A percentile compares a stretch with the other conserved stretches of the same genome.
phyloP scores from a whole-genome alignment of 2,888 invertebrate species.

The Philereme vetulata region DNA sequence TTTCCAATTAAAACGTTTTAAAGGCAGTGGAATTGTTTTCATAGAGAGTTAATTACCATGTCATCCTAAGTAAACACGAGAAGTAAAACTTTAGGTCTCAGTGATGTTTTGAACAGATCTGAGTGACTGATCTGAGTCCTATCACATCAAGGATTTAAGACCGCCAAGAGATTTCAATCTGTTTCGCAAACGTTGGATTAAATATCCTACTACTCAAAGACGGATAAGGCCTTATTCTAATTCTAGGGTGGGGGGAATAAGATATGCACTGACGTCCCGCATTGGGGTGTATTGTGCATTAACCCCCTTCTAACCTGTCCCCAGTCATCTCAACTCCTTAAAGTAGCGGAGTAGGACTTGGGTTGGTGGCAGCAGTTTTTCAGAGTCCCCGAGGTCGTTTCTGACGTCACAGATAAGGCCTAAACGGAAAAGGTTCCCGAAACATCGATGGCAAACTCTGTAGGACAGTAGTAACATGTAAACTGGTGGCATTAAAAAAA shows the following conservation, averaged over 20 bases:
- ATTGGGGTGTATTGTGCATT: too few species aligned
- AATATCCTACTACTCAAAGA: slow-evolving; percentile 14
- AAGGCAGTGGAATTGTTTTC: slow-evolving; percentile 3
- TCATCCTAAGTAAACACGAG: slow-evolving; percentile 4
- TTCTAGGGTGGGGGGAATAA: too few species aligned
- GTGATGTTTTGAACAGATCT: slow-evolving; percentile 11
- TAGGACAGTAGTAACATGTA: slow-evolving; percentile 13
- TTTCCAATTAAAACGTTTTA: background rate
- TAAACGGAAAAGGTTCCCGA: too few species aligned
- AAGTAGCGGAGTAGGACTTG: too few species aligned
- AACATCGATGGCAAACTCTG: slow-evolving; percentile 6
- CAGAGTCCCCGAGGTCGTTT: too few species aligned
- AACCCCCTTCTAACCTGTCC: too few species aligned
- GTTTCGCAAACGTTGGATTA: slow-evolving; percentile 26
- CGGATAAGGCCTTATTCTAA: background rate
- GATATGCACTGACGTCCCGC: too few species aligned
- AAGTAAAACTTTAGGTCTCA: slow-evolving; percentile 14
- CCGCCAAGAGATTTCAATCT: slow-evolving; percentile 25
- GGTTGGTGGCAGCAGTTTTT: too few species aligned
- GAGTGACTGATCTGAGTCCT: too few species aligned
- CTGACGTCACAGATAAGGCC: too few species aligned
- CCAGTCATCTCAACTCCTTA: too few species aligned
- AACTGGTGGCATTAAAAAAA: slow-evolving; percentile 20
- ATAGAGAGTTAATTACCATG: slow-evolving; percentile 1
- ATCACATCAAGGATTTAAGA: slow-evolving; percentile 23